Percentiles rank a stretch among this genome's conserved stretches.
Evolutionary conservation across 2,113 vertebrate genomes (phyloP).

Genomic region (Anoplopoma fimbria): DNA sequence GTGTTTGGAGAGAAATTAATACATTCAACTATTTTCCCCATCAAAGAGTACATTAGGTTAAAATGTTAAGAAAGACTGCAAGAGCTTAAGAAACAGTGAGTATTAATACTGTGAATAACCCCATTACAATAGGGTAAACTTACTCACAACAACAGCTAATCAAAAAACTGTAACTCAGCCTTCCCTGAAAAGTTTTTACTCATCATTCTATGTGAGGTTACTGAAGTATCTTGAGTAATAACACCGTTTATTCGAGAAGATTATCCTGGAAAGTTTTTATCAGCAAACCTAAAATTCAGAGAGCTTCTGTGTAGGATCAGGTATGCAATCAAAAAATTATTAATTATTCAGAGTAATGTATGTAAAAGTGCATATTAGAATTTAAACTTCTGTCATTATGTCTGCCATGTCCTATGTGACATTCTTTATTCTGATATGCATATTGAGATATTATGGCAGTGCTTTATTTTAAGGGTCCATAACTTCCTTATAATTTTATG

Average conservation of each 20-base stretch:
- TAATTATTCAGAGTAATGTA: neutral
- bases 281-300: neutral
- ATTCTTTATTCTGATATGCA: neutral
- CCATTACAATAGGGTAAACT: neutral
- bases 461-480: neutral
- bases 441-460: neutral
- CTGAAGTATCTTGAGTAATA: neutral
- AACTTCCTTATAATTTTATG: neutral
- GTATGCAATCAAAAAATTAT: no score
- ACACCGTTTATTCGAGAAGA: neutral
- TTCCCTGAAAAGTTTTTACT: neutral
- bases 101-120: neutral
- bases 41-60: constrained; percentile 47
- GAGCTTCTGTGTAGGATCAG: neutral
- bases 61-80: constrained; percentile 16
- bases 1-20: constrained; percentile 88
- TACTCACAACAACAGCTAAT: neutral
- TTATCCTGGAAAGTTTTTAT: neutral
- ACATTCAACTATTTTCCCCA: constrained; percentile 79
- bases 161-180: neutral
- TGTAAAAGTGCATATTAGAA: neutral
- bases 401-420: neutral
- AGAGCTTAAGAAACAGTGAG: neutral
- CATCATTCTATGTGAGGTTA: neutral
- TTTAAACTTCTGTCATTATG: neutral